Evolutionary conservation across 2,797 vertebrate genomes (phyloP).

Genomic region (Selene dorsalis): DNA sequence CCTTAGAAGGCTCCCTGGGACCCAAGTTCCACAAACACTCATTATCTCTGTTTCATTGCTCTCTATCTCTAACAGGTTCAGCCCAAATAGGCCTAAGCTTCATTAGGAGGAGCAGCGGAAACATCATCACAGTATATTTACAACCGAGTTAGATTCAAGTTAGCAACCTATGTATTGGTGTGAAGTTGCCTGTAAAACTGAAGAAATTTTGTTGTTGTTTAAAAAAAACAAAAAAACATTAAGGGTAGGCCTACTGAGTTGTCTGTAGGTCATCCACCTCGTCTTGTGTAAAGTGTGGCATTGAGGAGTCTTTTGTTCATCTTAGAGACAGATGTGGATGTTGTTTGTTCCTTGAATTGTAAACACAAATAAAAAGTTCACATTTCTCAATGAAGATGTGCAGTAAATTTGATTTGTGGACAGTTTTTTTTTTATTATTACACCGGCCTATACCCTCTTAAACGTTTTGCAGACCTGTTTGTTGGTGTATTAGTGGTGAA

Average conservation of each 20-base stretch:
- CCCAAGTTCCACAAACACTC: constrained; percentile 57
- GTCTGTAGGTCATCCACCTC: not conserved
- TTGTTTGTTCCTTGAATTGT: not conserved
- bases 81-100: constrained; percentile 9
- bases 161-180: not conserved
- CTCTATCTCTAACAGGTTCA: constrained; percentile 15
- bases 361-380: not conserved
- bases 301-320: not conserved
- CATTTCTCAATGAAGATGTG: not conserved
- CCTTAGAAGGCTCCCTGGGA: constrained; percentile 42
- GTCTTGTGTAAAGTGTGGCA: not conserved
- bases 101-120: not conserved
- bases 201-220: no score
- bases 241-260: not conserved
- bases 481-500: constrained; percentile 15
- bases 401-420: not conserved
- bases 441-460: not conserved
- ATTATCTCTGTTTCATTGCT: constrained; percentile 38
- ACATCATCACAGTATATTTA: not conserved
- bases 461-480: not conserved
- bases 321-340: not conserved
- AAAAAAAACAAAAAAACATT: not conserved
- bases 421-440: not conserved
- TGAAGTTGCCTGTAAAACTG: not conserved
- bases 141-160: not conserved